Percentiles rank a stretch among this genome's conserved stretches.
Conservation (phyloP, 2,797 vertebrate species). For the Tapera naevia region DNA sequence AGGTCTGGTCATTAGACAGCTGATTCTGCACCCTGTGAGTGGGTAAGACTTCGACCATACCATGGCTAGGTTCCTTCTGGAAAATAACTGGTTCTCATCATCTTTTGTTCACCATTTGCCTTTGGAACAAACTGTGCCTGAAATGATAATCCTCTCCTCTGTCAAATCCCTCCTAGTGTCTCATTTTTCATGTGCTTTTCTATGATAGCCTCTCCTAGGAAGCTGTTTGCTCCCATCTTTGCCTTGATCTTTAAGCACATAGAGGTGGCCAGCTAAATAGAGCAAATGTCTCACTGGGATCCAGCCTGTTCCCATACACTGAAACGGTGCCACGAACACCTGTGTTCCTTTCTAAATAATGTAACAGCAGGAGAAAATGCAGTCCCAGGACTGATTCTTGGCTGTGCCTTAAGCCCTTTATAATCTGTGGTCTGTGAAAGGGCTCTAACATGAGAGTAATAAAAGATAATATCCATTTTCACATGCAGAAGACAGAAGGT, state of each 20-base stretch:
- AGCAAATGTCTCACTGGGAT: constrained; percentile 16
- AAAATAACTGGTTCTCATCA: neutral
- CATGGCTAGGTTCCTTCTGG: neutral
- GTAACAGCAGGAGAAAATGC: constrained; percentile 22
- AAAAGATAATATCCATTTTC: neutral
- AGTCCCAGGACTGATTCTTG: neutral
- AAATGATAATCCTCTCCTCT: neutral
- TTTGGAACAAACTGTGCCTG: neutral
- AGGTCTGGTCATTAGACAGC: neutral
- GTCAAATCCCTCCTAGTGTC: neutral
- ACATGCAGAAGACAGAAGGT: neutral
- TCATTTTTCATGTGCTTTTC: constrained; percentile 6
- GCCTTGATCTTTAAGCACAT: neutral
- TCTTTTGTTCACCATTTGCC: neutral
- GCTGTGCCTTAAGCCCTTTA: neutral
- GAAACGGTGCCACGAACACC: constrained; percentile 9
- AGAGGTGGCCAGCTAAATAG: constrained; percentile 10
- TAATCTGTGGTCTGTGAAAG: neutral
- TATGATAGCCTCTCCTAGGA: neutral
- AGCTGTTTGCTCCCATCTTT: constrained; percentile 10
- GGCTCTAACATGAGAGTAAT: neutral
- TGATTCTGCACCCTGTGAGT: neutral
- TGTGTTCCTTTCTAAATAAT: constrained; percentile 37
- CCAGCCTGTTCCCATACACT: neutral
- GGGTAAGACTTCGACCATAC: neutral